Evolutionary conservation across 2,888 invertebrate genomes (phyloP).

Genomic region (Monopis laevigella): DNA sequence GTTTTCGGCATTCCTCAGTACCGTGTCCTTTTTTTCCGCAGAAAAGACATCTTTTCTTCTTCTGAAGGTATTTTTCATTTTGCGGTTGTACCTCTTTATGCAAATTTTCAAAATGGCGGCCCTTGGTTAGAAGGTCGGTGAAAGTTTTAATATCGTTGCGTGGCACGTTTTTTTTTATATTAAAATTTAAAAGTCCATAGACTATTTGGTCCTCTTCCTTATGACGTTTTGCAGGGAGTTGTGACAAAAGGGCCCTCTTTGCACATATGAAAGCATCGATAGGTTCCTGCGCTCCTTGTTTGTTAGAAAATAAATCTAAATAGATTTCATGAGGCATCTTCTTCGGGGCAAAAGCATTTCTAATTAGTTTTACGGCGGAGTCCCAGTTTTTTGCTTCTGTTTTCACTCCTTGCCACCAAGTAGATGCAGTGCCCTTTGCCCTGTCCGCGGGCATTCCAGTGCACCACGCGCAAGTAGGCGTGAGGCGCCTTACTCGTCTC

Average conservation of each 20-base stretch:
- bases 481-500: no score
- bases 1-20: slow-evolving; percentile 4
- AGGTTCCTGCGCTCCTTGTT: no score
- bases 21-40: neutral
- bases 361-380: no score
- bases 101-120: slow-evolving; percentile 12
- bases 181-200: slow-evolving; percentile 17
- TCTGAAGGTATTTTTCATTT: slow-evolving; percentile 1
- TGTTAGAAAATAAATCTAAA: slow-evolving; percentile 15
- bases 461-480: no score
- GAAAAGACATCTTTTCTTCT: slow-evolving; percentile 1
- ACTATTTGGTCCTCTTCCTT: slow-evolving; percentile 20
- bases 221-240: slow-evolving; percentile 17
- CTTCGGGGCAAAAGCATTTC: no score
- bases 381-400: no score
- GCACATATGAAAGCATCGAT: slow-evolving; percentile 18
- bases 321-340: no score
- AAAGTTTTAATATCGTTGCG: slow-evolving; percentile 12
- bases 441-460: no score
- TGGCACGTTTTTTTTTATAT: slow-evolving; percentile 13
- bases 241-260: slow-evolving; percentile 18
- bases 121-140: slow-evolving; percentile 10
- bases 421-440: no score
- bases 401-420: no score
- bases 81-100: slow-evolving; percentile 4